These are phyloP conservation scores for Amphimedon queenslandica DNA, from an alignment of 37 sponge, comb jelly and placozoan genomes.

Conservation along the genomic window DNA sequence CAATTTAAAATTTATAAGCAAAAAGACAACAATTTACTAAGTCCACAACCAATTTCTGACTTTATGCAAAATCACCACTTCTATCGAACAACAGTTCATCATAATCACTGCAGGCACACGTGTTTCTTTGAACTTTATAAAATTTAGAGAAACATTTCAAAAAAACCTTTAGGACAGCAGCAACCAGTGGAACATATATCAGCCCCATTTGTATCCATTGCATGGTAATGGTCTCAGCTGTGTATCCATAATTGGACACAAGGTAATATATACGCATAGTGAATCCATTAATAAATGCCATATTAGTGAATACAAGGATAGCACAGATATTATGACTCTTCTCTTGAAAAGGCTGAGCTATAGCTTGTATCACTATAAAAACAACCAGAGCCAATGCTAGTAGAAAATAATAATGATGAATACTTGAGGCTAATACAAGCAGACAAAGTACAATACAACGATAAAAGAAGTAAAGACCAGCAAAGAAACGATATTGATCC, in stretches of 20 bases:
- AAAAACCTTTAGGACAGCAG: neutral
- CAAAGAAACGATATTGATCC: neutral
- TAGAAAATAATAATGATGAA: neutral
- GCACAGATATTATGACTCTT: neutral
- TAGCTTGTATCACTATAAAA: neutral
- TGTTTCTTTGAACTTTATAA: no score
- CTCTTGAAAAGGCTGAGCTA: constrained; percentile 1
- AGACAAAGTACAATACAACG: neutral
- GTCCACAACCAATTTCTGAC: no score
- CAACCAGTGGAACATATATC: neutral
- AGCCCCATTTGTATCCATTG: neutral
- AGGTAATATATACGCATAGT: neutral
- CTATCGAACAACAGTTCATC: no score
- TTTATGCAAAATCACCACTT: no score
- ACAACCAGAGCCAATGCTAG: neutral
- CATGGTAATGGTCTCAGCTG: neutral
- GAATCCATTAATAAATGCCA: neutral
- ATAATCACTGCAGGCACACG: no score
- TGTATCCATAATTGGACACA: neutral
- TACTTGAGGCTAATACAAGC: neutral
- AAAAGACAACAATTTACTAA: no score
- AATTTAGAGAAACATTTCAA: no score
- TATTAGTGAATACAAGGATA: neutral
- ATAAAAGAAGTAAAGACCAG: constrained; percentile 5
- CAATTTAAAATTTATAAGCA: no score